These are phyloP conservation scores for Rotaria socialis DNA, from an alignment of 2,888 invertebrate genomes.

Conservation along the genomic window DNA sequence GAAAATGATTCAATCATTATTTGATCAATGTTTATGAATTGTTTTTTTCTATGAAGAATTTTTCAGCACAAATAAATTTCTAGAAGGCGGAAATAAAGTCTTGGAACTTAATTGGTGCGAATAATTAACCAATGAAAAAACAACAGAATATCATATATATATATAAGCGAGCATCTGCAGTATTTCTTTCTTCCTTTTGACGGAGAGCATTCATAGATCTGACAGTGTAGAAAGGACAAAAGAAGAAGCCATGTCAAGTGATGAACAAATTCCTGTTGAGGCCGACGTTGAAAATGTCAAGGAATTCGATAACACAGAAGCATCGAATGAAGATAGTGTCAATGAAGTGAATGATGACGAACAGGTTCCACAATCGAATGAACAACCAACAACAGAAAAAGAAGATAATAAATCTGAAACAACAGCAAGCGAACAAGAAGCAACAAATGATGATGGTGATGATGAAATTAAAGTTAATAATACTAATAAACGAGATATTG, in stretches of 20 bases:
- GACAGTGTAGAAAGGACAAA: not conserved
- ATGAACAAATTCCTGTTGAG: not conserved
- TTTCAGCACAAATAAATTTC: too few relatives aligned
- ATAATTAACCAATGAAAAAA: not conserved
- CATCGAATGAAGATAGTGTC: not conserved
- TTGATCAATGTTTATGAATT: too few relatives aligned
- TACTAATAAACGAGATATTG: not conserved
- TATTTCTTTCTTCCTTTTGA: not conserved
- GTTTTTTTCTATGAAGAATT: too few relatives aligned
- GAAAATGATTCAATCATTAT: too few relatives aligned
- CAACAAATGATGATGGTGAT: not conserved
- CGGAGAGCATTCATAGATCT: not conserved
- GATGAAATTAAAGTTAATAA: not conserved
- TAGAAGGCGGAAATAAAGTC: too few relatives aligned
- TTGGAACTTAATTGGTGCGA: not conserved
- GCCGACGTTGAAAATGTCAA: not conserved
- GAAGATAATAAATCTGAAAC: not conserved
- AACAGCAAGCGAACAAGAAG: not conserved
- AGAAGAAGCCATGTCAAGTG: constrained; percentile 3
- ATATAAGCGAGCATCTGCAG: not conserved
- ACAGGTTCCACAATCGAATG: not conserved
- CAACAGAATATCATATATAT: not conserved
- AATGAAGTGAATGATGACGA: not conserved
- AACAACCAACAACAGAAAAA: not conserved
- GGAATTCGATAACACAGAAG: not conserved